Evolutionary conservation across 2,113 vertebrate genomes (phyloP).

Genomic region (Ellobius talpinus): DNA sequence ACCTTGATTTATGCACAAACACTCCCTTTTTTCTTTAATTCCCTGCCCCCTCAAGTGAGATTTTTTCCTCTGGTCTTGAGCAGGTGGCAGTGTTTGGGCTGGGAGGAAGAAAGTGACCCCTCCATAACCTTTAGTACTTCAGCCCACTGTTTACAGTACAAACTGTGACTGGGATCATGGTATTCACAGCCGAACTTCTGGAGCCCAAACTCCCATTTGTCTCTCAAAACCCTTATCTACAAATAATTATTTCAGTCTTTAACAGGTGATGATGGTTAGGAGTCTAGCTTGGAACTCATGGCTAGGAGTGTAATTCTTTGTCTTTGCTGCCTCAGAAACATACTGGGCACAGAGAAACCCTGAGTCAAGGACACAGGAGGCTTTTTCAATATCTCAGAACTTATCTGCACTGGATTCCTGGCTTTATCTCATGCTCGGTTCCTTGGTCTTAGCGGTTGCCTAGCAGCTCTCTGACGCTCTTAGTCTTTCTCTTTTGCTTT

Average conservation of each 20-base stretch:
- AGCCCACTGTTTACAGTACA: not conserved
- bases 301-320: not conserved
- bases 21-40: not conserved
- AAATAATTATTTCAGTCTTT: conserved; percentile 34
- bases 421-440: not conserved
- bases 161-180: not conserved
- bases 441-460: not conserved
- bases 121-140: not conserved
- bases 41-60: not conserved
- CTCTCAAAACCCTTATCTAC: conserved; percentile 19
- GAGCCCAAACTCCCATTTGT: conserved; percentile 35
- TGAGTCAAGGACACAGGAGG: not conserved
- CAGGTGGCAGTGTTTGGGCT: not conserved
- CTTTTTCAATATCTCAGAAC: not conserved
- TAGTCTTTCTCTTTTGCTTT: not conserved
- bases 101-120: not conserved
- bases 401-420: not conserved
- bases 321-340: not conserved
- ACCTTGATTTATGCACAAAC: not conserved
- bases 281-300: not conserved
- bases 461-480: not conserved
- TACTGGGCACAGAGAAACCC: not conserved
- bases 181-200: conserved; percentile 31
- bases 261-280: not conserved
- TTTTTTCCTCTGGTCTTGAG: not conserved